phyloP scores from a whole-genome alignment of 2,797 vertebrate species.

The Hippoglossus hippoglossus region DNA sequence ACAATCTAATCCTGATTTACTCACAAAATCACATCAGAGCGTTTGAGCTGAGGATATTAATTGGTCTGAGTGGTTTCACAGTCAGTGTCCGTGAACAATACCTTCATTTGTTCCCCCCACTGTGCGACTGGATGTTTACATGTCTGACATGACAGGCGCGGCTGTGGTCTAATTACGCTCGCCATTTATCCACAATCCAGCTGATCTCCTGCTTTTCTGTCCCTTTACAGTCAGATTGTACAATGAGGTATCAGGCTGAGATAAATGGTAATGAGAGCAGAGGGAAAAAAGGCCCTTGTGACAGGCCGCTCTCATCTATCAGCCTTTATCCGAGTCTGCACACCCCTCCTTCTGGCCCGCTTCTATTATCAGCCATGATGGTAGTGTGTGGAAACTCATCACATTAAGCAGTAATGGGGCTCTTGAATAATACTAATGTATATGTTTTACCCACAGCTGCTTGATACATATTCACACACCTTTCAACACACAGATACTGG shows the following conservation, averaged over 20 bases:
- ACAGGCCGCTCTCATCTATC: conserved; percentile 26
- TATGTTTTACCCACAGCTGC: conserved; percentile 7
- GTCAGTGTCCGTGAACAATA: conserved; percentile 26
- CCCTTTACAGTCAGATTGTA: conserved; percentile 21
- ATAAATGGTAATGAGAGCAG: conserved; percentile 37
- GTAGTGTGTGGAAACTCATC: conserved; percentile 37
- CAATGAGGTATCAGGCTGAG: conserved; percentile 20
- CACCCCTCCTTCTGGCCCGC: conserved; percentile 6
- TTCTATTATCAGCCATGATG: conserved; percentile 29
- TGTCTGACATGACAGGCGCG: conserved; percentile 8
- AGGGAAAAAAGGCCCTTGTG: conserved; percentile 14
- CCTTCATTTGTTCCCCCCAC: conserved; percentile 32
- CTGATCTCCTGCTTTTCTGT: conserved; percentile 33
- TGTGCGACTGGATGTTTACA: conserved; percentile 37
- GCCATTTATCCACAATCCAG: conserved; percentile 22
- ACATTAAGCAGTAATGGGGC: conserved; percentile 4
- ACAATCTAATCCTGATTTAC: conserved; percentile 23
- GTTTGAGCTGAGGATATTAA: conserved; percentile 26
- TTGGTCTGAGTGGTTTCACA: conserved; percentile 37
- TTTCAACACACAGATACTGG: conserved; percentile 1
- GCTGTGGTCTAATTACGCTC: conserved; percentile 42
- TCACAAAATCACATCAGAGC: conserved; percentile 12
- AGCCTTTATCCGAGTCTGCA: conserved; percentile 21
- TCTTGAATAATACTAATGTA: conserved; percentile 23
- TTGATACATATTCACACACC: background rate